Base-by-base conservation (phyloP, 2,888 invertebrate species). In the Cynaeus angustus region DNA sequence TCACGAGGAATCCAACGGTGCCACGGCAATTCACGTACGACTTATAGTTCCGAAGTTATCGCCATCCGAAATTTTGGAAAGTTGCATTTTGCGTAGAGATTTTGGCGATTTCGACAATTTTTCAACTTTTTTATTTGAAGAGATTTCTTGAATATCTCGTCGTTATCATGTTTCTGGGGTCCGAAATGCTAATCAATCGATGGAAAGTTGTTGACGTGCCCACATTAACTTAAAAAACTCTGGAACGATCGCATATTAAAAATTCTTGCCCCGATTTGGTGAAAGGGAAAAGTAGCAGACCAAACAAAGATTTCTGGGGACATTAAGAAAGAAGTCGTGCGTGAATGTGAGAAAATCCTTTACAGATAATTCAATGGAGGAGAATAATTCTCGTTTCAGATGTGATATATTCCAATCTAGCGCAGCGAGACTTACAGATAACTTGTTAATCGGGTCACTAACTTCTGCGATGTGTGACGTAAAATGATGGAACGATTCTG, bases 291-390 rank as follows among this genome's bases (percentile, higher is more conserved):
- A 56, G 66, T 50, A 56, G 46, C 66, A 37, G 66, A 66, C 56
- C 66, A 48, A 66, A 66, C 66, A 67, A 43, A 67, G 66, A 67
- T 67, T 67, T 59, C 59, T 50, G 41, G 28, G 16, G 73, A 77
- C 75, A 77, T 77, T 77, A 76, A 67, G 74, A 72, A 73, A 67
- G 68, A 75, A 76, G 71, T 74, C 77, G 76, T 75, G 78, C 79
- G 75, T 76, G 77, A 79, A 78, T 74, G 76, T 75, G 77, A 74
- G 76, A 74, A 76, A 77, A 79, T 77, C 74, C 76, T 71, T 74
- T 71, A 74, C 73, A 76, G 78, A 78, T 77, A 78, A 78, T 74
- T 74, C 78, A 79, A 78, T 78, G 74, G 76, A 76, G 77, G 73
- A 72, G 76, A 77, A 79, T 78, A 78, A 79, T 77, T 79, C 73